A percentile compares a stretch with the other conserved stretches of the same genome.
phyloP scores from a whole-genome alignment of 2,797 vertebrate species.

The Nasua narica region DNA sequence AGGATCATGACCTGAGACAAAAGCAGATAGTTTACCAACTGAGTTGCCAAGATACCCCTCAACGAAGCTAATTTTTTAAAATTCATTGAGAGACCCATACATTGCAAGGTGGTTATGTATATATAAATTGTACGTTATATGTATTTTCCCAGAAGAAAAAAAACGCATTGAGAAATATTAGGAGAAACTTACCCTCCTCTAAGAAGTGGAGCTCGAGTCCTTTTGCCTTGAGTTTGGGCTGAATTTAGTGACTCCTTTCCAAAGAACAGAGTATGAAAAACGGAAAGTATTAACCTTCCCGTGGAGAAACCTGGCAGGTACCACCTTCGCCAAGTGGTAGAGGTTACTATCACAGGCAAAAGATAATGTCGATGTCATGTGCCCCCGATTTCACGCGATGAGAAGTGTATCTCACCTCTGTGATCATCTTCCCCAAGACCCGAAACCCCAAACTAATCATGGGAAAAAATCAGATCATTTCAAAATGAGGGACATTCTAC shows the following conservation, averaged over 20 bases:
- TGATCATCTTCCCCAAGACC: background rate
- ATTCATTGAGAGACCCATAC: background rate
- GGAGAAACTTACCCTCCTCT: background rate
- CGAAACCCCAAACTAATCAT: background rate
- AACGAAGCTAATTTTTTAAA: background rate
- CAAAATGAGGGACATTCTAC: background rate
- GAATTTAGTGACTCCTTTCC: background rate
- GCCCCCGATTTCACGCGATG: rapidly evolving
- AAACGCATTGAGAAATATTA: background rate
- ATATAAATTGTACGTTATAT: background rate
- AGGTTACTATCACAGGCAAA: background rate
- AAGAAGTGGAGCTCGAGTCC: background rate
- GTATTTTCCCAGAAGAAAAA: background rate
- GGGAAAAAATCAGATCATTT: background rate
- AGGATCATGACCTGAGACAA: background rate
- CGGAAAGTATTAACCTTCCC: background rate
- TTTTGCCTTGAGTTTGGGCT: background rate
- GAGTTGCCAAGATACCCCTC: background rate
- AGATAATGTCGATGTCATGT: background rate
- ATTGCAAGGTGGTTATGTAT: background rate
- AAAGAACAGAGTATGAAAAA: background rate
- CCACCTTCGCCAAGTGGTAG: no score
- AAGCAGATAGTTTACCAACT: background rate
- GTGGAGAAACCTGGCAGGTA: background rate
- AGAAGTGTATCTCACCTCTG: background rate